A percentile compares a stretch with the other conserved stretches of the same genome.
Conservation (phyloP, 1,140 invertebrate genomes). For the Charaxes varanes region DNA sequence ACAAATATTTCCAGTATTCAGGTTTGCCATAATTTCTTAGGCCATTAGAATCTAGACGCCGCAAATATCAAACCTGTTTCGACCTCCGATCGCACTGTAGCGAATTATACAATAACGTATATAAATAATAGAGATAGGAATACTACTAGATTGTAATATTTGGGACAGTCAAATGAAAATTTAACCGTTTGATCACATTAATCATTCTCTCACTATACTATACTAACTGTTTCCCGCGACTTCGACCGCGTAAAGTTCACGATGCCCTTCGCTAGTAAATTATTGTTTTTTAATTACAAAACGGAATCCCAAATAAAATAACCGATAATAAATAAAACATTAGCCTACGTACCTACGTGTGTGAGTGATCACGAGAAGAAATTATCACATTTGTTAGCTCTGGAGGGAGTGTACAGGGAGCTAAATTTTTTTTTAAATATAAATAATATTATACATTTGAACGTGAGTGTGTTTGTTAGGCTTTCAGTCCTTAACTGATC, state of each 20-base stretch:
- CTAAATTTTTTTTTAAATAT: neutral
- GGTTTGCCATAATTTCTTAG: conserved; percentile 5
- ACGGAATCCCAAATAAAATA: conserved; percentile 16
- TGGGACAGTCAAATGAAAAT: too few relatives aligned
- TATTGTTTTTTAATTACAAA: too few relatives aligned
- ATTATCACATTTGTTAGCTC: conserved; percentile 21
- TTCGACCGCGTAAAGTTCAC: too few relatives aligned
- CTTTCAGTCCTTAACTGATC: too few relatives aligned
- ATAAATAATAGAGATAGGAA: neutral
- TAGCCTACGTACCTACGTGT: conserved; percentile 11
- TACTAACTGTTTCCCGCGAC: too few relatives aligned
- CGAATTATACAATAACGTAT: neutral
- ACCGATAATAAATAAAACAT: conserved; percentile 27
- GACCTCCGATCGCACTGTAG: neutral
- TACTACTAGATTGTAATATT: neutral
- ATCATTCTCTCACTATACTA: too few relatives aligned
- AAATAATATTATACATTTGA: neutral
- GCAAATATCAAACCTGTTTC: conserved; percentile 10
- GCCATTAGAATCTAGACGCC: conserved; percentile 12
- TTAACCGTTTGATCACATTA: too few relatives aligned
- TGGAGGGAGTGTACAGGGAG: conserved; percentile 12
- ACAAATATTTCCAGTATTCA: conserved; percentile 7
- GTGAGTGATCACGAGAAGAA: conserved; percentile 17
- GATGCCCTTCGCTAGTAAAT: too few relatives aligned
- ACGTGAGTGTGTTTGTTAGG: too few relatives aligned